Evolutionary conservation across 1,140 invertebrate species (phyloP).

Genomic region (Maniola jurtina): DNA sequence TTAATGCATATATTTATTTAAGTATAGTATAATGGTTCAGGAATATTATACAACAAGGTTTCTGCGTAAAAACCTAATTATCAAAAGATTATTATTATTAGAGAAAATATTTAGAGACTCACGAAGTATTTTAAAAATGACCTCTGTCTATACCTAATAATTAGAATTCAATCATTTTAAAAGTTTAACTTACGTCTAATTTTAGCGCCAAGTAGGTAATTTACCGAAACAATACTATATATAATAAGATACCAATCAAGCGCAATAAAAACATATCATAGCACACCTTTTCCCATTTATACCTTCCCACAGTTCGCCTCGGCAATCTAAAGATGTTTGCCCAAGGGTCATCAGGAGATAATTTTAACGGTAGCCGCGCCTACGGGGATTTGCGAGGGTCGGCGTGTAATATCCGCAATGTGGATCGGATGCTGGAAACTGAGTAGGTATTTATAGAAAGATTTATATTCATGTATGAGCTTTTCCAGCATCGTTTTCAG

Average conservation of each 20-base stretch:
- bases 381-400: conserved; percentile 9
- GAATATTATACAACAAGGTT: too few relatives aligned
- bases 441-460: background rate
- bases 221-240: background rate
- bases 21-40: too few relatives aligned
- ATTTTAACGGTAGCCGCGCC: conserved; percentile 5
- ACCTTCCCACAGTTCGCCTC: background rate
- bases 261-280: background rate
- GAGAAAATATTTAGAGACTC: too few relatives aligned
- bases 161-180: too few relatives aligned
- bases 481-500: background rate
- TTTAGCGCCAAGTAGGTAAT: too few relatives aligned
- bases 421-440: background rate
- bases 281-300: background rate
- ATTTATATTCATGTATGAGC: background rate
- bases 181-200: too few relatives aligned
- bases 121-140: too few relatives aligned
- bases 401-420: conserved; percentile 8
- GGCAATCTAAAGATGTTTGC: conserved; percentile 9
- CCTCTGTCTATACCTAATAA: too few relatives aligned
- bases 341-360: conserved; percentile 3
- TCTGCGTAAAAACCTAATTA: too few relatives aligned
- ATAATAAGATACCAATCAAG: background rate
- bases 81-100: too few relatives aligned
- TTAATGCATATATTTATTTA: too few relatives aligned